Base-by-base conservation (phyloP, 1,140 invertebrate species). In the Lucilia sericata region DNA sequence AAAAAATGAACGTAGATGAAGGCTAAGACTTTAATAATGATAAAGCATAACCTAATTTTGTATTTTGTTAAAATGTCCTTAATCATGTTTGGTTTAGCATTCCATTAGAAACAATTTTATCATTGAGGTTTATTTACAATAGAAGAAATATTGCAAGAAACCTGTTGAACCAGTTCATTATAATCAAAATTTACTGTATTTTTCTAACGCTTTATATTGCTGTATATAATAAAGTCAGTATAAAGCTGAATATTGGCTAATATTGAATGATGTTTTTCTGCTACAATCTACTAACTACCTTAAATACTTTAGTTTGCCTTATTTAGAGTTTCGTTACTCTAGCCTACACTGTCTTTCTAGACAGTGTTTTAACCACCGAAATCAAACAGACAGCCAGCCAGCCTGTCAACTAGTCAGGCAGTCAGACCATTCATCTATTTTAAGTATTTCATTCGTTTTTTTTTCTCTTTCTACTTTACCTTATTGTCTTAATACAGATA, bases 401-500 rank as follows among this genome's bases (percentile, higher is more conserved):
- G 51, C 51, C 51, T 12, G 12, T 14, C 51, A n/a, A 17, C 17
- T 55, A n/a, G 51, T 55, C 51, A 55, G 13, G 51, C 12, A 17
- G 51, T 55, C 3, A 55, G 51, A 17, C 5, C 17, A n/a, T 55
- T 42, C 42, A 10, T n/a, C 55, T 60, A n/a, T 60, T 60, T 60
- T 60, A 30, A 30, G 25, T 30, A 17, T 60, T 60, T 60, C 55
- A 60, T 60, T n/a, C 5, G 55, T n/a, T 60, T 14, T 60, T 60
- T 60, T 17, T 60, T 60, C 2, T 60, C 5, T 60, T 0, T 60
- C 5, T 60, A 8, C 7, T 70, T 70, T 70, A 21, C 21, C 65
- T 55, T 55, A 55, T 55, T 70, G 65, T 21, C 65, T 25, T 70
- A 70, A 70, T 70, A 70, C 9, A 25, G 65, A 70, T 70, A 25